Evolutionary conservation across 1,140 invertebrate species (phyloP).

Genomic region (Amyelois transitella): DNA sequence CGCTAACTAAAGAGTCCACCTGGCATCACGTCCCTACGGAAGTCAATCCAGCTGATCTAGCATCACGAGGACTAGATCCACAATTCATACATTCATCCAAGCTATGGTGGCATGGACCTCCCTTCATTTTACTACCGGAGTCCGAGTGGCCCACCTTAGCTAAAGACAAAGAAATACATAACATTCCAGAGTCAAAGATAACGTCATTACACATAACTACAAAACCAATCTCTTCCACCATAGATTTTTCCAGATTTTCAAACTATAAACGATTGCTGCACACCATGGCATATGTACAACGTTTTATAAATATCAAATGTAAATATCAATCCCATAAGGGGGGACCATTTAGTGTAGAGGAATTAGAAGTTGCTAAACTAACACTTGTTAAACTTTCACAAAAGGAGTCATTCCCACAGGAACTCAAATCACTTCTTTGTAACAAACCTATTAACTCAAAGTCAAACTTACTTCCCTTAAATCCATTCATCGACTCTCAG

Average conservation of each 20-base stretch:
- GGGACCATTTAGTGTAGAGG: not conserved
- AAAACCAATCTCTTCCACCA: too few relatives aligned
- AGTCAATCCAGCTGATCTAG: conserved; percentile 10
- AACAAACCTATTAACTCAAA: too few relatives aligned
- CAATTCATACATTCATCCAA: not conserved
- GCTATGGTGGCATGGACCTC: conserved; percentile 9
- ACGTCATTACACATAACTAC: too few relatives aligned
- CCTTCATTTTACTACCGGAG: not conserved
- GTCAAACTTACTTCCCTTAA: not conserved
- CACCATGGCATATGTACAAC: not conserved
- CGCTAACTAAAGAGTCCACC: not conserved
- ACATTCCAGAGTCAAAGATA: not conserved
- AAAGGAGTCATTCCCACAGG: too few relatives aligned
- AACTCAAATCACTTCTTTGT: too few relatives aligned
- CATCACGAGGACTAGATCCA: conserved; percentile 2
- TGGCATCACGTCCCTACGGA: conserved; percentile 5
- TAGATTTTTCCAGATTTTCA: too few relatives aligned
- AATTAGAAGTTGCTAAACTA: too few relatives aligned
- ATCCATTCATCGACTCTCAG: not conserved
- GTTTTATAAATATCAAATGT: not conserved
- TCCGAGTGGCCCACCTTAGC: not conserved
- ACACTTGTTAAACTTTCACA: too few relatives aligned
- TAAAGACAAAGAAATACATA: not conserved
- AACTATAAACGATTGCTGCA: too few relatives aligned
- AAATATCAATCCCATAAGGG: not conserved